These are phyloP conservation scores for Dermatemys mawii DNA, from an alignment of 2,113 vertebrate species.

Conservation along the genomic window DNA sequence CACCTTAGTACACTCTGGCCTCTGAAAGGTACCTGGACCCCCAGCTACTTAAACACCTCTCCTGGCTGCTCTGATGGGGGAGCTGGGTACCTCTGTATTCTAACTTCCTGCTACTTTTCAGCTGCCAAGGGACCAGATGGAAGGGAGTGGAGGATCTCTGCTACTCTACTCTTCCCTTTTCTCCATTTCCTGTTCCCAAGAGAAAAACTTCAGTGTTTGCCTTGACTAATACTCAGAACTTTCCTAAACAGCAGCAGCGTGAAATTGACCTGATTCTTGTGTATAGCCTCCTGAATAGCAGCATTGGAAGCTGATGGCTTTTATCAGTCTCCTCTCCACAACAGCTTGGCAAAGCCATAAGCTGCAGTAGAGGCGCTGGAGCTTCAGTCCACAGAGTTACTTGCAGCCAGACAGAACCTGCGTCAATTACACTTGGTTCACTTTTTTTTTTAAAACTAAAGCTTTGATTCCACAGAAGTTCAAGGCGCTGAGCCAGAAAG, in stretches of 20 bases:
- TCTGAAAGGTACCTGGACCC: background rate
- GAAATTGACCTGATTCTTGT: background rate
- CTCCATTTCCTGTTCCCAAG: background rate
- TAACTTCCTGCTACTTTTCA: background rate
- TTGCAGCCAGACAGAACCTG: background rate
- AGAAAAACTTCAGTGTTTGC: rapidly evolving
- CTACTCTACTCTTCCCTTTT: background rate
- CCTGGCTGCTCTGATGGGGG: background rate
- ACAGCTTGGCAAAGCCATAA: background rate
- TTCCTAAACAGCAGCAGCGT: background rate
- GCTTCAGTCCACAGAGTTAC: background rate
- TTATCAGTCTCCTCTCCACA: background rate
- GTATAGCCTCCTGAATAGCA: background rate
- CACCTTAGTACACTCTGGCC: background rate
- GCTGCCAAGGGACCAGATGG: background rate
- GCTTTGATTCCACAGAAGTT: background rate
- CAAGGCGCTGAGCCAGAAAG: background rate
- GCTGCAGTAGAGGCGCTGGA: background rate
- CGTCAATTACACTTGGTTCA: background rate
- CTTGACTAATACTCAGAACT: background rate
- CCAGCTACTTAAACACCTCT: rapidly evolving
- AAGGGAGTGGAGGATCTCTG: background rate
- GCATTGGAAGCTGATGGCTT: background rate
- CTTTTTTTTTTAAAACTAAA: background rate
- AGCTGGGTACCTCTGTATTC: background rate